These are phyloP conservation scores for Nothocercus nigrocapillus DNA, from an alignment of 2,113 vertebrate species.

Conservation along the genomic window DNA sequence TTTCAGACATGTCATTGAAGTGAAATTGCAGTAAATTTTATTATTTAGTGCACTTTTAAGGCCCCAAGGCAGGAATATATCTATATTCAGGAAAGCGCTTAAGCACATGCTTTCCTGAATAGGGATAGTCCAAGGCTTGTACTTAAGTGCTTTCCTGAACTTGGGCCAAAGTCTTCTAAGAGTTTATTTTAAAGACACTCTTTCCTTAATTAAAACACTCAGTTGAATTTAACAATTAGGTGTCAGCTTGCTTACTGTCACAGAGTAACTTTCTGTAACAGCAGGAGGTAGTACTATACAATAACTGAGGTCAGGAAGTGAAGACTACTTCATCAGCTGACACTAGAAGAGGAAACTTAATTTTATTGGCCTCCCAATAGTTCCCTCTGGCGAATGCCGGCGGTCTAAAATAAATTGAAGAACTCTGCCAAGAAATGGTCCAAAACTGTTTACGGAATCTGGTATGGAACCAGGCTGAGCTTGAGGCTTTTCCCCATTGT, in stretches of 20 bases:
- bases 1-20: conserved; percentile 10
- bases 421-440: conserved; percentile 6
- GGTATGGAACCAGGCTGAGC: neutral
- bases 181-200: conserved; percentile 56
- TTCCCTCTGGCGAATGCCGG: neutral
- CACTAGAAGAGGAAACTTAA: neutral
- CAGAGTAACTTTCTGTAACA: conserved; percentile 15
- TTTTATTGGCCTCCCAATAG: conserved; percentile 45
- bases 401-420: neutral
- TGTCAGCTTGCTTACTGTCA: conserved; percentile 50
- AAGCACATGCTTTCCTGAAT: conserved; percentile 60
- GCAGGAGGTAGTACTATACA: neutral
- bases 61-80: conserved; percentile 37
- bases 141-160: conserved; percentile 71
- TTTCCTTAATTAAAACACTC: conserved; percentile 57
- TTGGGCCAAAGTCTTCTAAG: conserved; percentile 31
- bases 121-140: conserved; percentile 11
- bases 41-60: conserved; percentile 41
- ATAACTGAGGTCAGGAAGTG: conserved; percentile 21
- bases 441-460: conserved; percentile 21
- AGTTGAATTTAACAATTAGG: conserved; percentile 40
- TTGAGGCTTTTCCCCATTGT: neutral
- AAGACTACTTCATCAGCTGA: conserved; percentile 23
- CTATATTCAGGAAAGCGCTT: conserved; percentile 67
- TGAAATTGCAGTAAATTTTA: conserved; percentile 46